Evolutionary conservation across 2,113 vertebrate species (phyloP), one percentile per base, ranked within the genome.

Genomic region (Catharus bicknelli): DNA sequence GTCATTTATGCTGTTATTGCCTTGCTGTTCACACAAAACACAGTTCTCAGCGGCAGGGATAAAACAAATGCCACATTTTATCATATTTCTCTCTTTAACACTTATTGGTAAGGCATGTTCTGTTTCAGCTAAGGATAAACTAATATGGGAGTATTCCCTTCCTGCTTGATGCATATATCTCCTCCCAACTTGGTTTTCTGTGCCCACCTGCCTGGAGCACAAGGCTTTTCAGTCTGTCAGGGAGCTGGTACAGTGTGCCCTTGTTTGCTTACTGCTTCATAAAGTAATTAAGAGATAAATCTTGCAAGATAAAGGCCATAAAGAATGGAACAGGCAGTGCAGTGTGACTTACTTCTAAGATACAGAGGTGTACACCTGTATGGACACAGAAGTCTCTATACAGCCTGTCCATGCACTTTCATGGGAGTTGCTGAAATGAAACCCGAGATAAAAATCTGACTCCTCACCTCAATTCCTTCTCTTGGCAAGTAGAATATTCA

Each of bases 401-500:
- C 25, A 53, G 38, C 27, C 38, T 89, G 34, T 62, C 59, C 23
- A 4, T 93, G 62, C 8, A 9, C 68, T 81, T 88, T 80, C 87
- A 92, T 95, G 94, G 82, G 95, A 95, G 93, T 91, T 91, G 91
- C 83, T 94, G 82, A 88, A 91, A 94, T 95, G 93, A 95, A 94
- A 96, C 90, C 84, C 1, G 26, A 55, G 95, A 96, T 96, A 95
- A 88, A 93, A 90, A 96, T 96, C 96, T 94, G 87, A 96, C 95
- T 95, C 58, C 23, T 96, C 79, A 91, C 89, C 91, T 92, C 47
- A 34, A 57, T 94, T 94, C 53, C 43, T 96, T 80, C 55, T 30
- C 29, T 80, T 88, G 84, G 63, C 74, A 66, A 67, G 32, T 82
- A 63, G 42, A 79, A 70, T 67, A 88, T 29, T 74, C 63, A 36